Percentiles rank a stretch among this genome's conserved stretches.
These are phyloP conservation scores for Diorhabda elongata DNA, from an alignment of 1,140 invertebrate genomes.

Conservation along the genomic window DNA sequence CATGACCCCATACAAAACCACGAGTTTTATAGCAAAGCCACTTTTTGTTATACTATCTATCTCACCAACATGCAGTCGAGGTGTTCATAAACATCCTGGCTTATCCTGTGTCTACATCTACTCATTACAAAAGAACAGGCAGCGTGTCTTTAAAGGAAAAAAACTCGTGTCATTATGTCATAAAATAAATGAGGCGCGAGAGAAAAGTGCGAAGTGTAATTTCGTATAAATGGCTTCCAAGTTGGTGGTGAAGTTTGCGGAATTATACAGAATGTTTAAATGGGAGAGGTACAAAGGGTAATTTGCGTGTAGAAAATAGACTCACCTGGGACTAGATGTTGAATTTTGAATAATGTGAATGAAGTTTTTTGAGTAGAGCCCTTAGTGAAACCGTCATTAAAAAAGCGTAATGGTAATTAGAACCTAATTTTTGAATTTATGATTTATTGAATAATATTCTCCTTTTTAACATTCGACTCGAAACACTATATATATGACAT, in stretches of 20 bases:
- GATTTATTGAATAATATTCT: no score
- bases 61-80: slow-evolving; percentile 1
- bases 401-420: no score
- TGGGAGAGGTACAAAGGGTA: background rate
- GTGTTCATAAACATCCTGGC: slow-evolving; percentile 10
- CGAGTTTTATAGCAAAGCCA: background rate
- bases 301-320: background rate
- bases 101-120: slow-evolving; percentile 16
- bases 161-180: slow-evolving; percentile 17
- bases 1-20: background rate
- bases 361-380: no score
- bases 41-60: background rate
- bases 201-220: slow-evolving; percentile 20
- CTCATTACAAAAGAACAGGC: background rate
- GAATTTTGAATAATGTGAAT: no score
- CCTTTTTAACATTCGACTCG: no score
- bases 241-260: slow-evolving; percentile 3
- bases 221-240: slow-evolving; percentile 14
- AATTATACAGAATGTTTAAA: slow-evolving; percentile 14
- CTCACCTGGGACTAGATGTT: no score
- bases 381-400: no score
- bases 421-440: no score
- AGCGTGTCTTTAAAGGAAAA: slow-evolving; percentile 14
- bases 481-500: background rate
- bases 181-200: slow-evolving; percentile 20